Evolutionary conservation across 1,140 invertebrate species (phyloP).

Genomic region (Pinna nobilis): DNA sequence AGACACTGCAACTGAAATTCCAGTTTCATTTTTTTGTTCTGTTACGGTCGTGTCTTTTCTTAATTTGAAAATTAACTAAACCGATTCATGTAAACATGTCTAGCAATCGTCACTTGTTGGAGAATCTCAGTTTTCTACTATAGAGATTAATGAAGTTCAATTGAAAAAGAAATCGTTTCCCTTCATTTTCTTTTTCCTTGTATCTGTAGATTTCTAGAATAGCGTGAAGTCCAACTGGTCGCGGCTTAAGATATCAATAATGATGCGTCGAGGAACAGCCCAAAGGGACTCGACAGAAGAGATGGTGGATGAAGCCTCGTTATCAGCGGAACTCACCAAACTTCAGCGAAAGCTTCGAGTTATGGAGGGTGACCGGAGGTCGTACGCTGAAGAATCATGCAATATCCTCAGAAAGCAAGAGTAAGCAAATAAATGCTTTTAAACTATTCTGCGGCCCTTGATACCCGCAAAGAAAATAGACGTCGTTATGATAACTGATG

Average conservation of each 20-base stretch:
- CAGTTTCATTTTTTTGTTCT: no score
- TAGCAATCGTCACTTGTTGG: no score
- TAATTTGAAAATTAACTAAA: no score
- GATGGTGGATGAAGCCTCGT: conserved; percentile 37
- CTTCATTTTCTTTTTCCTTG: no score
- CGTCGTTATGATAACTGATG: background rate
- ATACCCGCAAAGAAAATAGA: background rate
- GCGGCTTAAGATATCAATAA: background rate
- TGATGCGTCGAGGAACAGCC: background rate
- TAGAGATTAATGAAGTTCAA: no score
- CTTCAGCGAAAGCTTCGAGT: conserved; percentile 83
- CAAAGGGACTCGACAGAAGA: conserved; percentile 23
- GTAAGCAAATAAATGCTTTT: conserved; percentile 5
- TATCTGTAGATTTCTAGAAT: no score
- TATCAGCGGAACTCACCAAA: conserved; percentile 79
- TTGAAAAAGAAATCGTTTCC: no score
- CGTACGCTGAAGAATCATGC: conserved; percentile 79
- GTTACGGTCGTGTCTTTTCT: no score
- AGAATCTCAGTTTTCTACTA: no score
- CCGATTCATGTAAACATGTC: no score
- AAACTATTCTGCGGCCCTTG: background rate
- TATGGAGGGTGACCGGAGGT: conserved; percentile 82
- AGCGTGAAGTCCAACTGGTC: no score
- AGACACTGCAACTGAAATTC: no score
- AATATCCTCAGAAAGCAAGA: conserved; percentile 79